Base-by-base conservation (phyloP, 2,888 invertebrate genomes). In the Bruchidius siliquastri region DNA sequence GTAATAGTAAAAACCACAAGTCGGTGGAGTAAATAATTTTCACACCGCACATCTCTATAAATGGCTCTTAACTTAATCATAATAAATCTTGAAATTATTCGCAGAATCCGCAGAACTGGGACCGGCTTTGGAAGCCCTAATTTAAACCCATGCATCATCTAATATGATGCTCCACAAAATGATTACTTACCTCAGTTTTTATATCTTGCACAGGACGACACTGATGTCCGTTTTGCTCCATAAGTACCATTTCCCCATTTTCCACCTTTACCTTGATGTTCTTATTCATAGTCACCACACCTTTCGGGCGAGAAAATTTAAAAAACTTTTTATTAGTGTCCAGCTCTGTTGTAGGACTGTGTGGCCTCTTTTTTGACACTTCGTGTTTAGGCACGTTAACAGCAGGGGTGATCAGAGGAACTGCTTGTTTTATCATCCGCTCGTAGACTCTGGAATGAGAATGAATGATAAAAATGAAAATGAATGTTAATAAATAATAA, bases 311-410 rank as follows among this genome's bases (percentile, higher is more conserved):
- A 3, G 21, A 21, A 1, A 82, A 84, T 80, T 88, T 88, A 77
- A 88, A 88, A 74, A 88, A 88, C 73, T 86, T 87, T 74, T 86
- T 83, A 67, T 76, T 82, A 10, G 49, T 49, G 49, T 49, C 80
- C 30, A 79, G 78, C 71, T 79, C 78, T 30, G 73, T 13, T 10
- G 72, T 70, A 3, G 75, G 74, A 71, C 73, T 76, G 69, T 72
- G 68, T 32, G 74, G 72, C 66, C 73, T 71, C 72, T 75, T 74
- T 69, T 72, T 77, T 67, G 73, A 72, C 69, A 75, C 75, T 66
- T 68, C 67, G 26, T 72, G 72, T 67, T 71, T 21, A 70, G 1
- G 6, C 49, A 49, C 49, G 1, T 49, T 49, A 49, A 49, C 13
- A 13, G 49, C 49, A 8, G 49, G 49, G 13, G 49, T 49, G 49